A percentile compares a stretch with the other conserved stretches of the same genome.
These are phyloP conservation scores for Gallinago nigripennis DNA, from an alignment of 2,797 vertebrate genomes.

Conservation along the genomic window DNA sequence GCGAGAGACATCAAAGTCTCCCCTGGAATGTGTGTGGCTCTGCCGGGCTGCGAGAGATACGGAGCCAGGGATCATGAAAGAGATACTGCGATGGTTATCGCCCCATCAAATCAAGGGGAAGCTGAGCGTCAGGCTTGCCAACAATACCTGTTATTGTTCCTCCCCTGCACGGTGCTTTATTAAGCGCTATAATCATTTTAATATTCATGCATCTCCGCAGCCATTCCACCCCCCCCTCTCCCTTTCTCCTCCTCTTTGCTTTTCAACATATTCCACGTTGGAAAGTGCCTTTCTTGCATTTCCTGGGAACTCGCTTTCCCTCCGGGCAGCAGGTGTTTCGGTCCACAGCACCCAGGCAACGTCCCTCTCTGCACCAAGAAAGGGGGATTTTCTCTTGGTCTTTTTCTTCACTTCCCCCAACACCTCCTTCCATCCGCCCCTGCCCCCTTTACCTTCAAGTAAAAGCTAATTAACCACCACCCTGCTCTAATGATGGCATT, in stretches of 20 bases:
- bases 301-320: conserved; percentile 51
- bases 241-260: conserved; percentile 32
- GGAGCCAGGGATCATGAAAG: conserved; percentile 72
- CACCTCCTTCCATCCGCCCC: background rate
- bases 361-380: background rate
- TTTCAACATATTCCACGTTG: conserved; percentile 32
- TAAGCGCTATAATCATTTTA: conserved; percentile 49
- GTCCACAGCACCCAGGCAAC: conserved; percentile 23
- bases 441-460: background rate
- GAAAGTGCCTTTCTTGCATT: conserved; percentile 63
- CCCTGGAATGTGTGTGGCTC: conserved; percentile 73
- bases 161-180: conserved; percentile 16
- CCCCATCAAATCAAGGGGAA: conserved; percentile 60
- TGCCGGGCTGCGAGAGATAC: conserved; percentile 19
- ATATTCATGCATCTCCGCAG: conserved; percentile 37
- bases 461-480: background rate
- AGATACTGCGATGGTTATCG: conserved; percentile 73
- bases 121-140: conserved; percentile 18
- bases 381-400: conserved; percentile 61
- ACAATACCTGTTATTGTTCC: conserved; percentile 65
- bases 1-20: conserved; percentile 69
- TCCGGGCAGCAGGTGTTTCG: conserved; percentile 65
- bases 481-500: background rate
- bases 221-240: background rate
- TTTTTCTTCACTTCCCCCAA: background rate